Conservation (phyloP, 2,888 invertebrate genomes). For the Ochropleura leucogaster region DNA sequence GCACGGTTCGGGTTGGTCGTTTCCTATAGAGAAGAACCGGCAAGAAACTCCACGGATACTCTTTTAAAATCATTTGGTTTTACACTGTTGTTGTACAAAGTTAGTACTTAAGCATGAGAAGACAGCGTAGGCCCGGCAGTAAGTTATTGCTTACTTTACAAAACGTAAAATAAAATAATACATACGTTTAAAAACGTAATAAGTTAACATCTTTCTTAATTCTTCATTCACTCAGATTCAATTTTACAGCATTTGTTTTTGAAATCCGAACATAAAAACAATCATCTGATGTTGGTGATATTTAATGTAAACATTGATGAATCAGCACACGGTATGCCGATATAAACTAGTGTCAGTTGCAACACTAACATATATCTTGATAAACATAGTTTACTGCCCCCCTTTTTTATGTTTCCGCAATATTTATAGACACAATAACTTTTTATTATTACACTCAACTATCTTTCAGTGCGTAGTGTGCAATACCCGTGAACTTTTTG, state of each 20-base stretch:
- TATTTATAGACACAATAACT: slow-evolving; percentile 31
- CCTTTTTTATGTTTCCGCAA: slow-evolving; percentile 17
- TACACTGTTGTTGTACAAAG: no score
- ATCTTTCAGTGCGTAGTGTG: not conserved
- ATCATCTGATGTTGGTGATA: not conserved
- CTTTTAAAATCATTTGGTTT: no score
- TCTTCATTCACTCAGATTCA: no score
- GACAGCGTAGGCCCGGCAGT: no score
- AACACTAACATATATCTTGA: slow-evolving; percentile 24
- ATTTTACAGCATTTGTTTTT: not conserved
- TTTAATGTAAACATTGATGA: not conserved
- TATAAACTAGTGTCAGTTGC: not conserved
- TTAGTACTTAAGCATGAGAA: no score
- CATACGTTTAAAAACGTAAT: no score
- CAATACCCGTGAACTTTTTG: not conserved
- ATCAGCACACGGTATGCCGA: not conserved
- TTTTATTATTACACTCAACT: slow-evolving; percentile 35
- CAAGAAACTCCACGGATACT: no score
- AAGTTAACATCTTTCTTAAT: no score
- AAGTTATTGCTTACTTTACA: no score
- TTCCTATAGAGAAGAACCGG: no score
- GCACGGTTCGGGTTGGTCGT: no score
- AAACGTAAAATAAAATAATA: no score
- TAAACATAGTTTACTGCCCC: slow-evolving; percentile 31
- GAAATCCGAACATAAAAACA: not conserved